Evolutionary conservation across 2,888 invertebrate species (phyloP).

Genomic region (Nomada lathburiana): DNA sequence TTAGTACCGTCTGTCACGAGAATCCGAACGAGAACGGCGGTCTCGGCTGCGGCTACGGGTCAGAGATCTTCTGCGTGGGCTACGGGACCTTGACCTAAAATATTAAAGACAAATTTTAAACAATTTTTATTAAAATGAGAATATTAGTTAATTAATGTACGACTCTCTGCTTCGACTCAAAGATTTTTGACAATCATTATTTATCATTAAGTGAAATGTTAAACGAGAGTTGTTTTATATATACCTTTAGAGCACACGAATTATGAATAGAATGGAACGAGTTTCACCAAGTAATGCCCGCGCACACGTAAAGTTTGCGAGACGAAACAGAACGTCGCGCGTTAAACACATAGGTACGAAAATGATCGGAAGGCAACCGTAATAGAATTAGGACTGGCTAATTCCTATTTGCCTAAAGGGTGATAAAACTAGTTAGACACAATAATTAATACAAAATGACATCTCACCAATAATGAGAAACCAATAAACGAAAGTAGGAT

Average conservation of each 20-base stretch:
- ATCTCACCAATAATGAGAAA: slow-evolving; percentile 80
- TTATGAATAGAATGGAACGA: no score
- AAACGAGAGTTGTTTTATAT: not conserved
- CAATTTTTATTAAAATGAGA: slow-evolving; percentile 37
- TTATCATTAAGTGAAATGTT: not conserved
- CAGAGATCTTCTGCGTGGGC: slow-evolving; percentile 81
- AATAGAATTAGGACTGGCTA: slow-evolving; percentile 79
- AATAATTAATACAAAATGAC: slow-evolving; percentile 80
- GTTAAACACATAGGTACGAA: slow-evolving; percentile 76
- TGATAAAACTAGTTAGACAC: slow-evolving; percentile 80
- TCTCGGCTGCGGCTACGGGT: slow-evolving; percentile 83
- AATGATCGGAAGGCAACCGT: slow-evolving; percentile 79
- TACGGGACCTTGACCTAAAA: slow-evolving; percentile 83
- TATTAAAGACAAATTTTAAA: slow-evolving; percentile 63
- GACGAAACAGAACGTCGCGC: slow-evolving; percentile 62
- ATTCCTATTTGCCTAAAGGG: slow-evolving; percentile 79
- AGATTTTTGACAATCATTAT: not conserved
- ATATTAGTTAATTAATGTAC: slow-evolving; percentile 44
- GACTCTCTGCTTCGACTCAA: slow-evolving; percentile 46
- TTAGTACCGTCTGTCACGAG: slow-evolving; percentile 83
- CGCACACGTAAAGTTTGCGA: slow-evolving; percentile 25
- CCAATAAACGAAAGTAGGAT: slow-evolving; percentile 75
- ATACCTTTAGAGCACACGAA: not conserved
- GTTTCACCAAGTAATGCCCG: not conserved
- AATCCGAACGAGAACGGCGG: slow-evolving; percentile 83